A percentile compares a stretch with the other conserved stretches of the same genome.
Evolutionary conservation across 2,797 vertebrate genomes (phyloP).

Genomic region (Iguana delicatissima): DNA sequence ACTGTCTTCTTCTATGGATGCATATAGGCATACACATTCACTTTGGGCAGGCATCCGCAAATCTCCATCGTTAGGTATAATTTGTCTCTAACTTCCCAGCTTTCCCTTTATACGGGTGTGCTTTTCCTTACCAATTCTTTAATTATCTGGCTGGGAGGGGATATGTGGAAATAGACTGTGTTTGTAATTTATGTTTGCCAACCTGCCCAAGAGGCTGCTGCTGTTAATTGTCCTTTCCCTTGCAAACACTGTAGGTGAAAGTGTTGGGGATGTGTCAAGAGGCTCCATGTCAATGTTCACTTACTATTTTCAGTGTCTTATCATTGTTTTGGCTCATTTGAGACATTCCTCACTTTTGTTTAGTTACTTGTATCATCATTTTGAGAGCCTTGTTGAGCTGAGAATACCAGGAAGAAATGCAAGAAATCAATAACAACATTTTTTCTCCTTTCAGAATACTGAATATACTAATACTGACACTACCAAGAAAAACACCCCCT

Average conservation of each 20-base stretch:
- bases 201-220: neutral
- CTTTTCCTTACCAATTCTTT: neutral
- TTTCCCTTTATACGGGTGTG: neutral
- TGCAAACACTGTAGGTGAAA: neutral
- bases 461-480: conserved; percentile 58
- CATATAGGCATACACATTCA: neutral
- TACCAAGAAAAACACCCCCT: conserved; percentile 53
- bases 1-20: neutral
- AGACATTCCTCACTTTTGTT: neutral
- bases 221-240: neutral
- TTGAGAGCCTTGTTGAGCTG: neutral
- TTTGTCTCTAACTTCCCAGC: neutral
- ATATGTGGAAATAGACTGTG: neutral
- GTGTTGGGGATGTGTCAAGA: conserved; percentile 7
- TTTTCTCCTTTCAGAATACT: conserved; percentile 53
- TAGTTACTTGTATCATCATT: conserved; percentile 13
- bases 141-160: neutral
- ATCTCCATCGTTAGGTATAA: neutral
- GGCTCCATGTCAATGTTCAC: conserved; percentile 11
- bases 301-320: conserved; percentile 52
- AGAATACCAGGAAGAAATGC: conserved; percentile 1
- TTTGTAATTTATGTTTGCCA: neutral
- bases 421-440: conserved; percentile 15
- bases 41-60: neutral
- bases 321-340: conserved; percentile 39